Evolutionary conservation across 2,113 vertebrate genomes (phyloP).

Genomic region (Tinamus guttatus): DNA sequence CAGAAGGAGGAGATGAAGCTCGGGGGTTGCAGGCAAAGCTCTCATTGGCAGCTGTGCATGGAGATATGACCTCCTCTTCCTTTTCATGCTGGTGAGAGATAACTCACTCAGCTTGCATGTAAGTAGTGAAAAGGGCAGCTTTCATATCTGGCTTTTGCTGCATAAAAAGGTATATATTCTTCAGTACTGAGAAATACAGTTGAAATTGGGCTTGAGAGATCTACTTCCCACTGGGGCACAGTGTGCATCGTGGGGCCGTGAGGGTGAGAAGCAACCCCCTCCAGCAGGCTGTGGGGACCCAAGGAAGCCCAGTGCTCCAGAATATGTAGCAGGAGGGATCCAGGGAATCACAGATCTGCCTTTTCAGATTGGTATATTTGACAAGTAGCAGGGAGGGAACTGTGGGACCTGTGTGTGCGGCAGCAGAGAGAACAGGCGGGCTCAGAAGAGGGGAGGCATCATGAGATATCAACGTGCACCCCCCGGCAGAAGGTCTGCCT

Average conservation of each 20-base stretch:
- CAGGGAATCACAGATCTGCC: rapidly evolving
- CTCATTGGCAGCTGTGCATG: rapidly evolving
- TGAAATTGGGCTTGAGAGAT: not conserved
- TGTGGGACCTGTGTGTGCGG: not conserved
- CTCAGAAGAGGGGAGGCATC: not conserved
- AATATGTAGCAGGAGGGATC: not conserved
- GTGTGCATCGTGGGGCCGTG: not conserved
- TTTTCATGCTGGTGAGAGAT: not conserved
- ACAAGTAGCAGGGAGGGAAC: rapidly evolving
- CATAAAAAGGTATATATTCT: not conserved
- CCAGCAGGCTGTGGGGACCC: not conserved
- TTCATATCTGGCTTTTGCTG: not conserved
- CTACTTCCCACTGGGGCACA: not conserved
- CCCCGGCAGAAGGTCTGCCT: not conserved
- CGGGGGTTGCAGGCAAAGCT: not conserved
- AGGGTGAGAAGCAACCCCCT: not conserved
- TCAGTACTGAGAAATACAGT: not conserved
- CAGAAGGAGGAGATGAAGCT: not conserved
- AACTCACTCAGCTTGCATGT: not conserved
- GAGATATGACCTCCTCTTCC: rapidly evolving
- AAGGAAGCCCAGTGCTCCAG: not conserved
- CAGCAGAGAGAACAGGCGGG: not conserved
- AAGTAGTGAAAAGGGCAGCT: not conserved
- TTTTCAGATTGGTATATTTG: not conserved
- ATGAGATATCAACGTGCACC: not conserved